Evolutionary conservation across 2,113 vertebrate genomes (phyloP), one percentile per base, ranked within the genome.

Genomic region (Vulpes lagopus): DNA sequence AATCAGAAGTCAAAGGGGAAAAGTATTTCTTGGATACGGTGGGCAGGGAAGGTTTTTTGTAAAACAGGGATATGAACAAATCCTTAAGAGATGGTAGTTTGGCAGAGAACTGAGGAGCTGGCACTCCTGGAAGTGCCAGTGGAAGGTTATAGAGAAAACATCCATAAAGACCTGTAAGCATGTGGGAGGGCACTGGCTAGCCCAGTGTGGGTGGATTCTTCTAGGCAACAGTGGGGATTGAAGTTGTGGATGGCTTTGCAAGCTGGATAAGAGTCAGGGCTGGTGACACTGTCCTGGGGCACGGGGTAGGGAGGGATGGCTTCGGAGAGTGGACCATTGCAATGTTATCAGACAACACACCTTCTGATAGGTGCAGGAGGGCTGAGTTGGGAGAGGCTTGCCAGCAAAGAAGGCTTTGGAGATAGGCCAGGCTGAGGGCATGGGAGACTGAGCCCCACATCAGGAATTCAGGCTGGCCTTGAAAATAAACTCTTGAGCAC

Each of bases 1-100:
- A 94, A 60, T 74, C 51, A 87, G 74, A 71, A 15, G 27, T 86
- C 65, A 92, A 81, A 89, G 91, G 65, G 79, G 81, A n/a, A 84
- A 59, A 35, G 8, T 27, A 30, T 38, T 83, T 74, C 78, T 93
- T 91, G 38, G 32, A 38, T 53, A 55, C 12, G 20, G 8, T 62
- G 16, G 43, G 51, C 16, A 74, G 74, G 92, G n/a, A 51, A 27
- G 20, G 4, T 79, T 79, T 94, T 83, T 16, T 35, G 19, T n/a
- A 79, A 67, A 90, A 80, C 10, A 15, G 2, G 49, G 17, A 35
- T 82, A 35, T 73, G 32, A 93, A 35, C 49, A 80, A 30, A 74
- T 53, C 57, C 81, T 55, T 59, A n/a, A 71, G 67, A 78, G 79
- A 35, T 35, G 10, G 27, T 35, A 27, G 51, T 20, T 62, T 55